A percentile compares a stretch with the other conserved stretches of the same genome.
These are phyloP conservation scores for Hyla sarda DNA, from an alignment of 2,113 vertebrate species.

Conservation along the genomic window DNA sequence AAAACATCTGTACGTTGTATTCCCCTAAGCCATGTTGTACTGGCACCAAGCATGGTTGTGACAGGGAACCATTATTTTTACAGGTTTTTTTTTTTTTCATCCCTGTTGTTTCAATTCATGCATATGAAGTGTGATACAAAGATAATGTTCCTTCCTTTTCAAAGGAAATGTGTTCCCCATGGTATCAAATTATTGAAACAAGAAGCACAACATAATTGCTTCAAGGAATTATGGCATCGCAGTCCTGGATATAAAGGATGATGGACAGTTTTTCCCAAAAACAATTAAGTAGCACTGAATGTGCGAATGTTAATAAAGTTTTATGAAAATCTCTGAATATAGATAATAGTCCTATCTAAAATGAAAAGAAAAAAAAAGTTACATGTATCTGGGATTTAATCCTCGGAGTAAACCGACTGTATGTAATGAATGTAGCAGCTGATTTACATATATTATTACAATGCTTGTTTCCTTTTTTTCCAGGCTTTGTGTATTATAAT, in stretches of 20 bases:
- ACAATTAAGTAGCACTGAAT: conserved; percentile 55
- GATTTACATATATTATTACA: conserved; percentile 29
- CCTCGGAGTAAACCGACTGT: conserved; percentile 25
- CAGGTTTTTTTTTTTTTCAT: conserved; percentile 41
- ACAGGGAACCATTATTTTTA: conserved; percentile 57
- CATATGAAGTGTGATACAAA: conserved; percentile 58
- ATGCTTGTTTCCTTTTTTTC: conserved; percentile 25
- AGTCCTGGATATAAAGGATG: conserved; percentile 45
- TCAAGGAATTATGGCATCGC: conserved; percentile 55
- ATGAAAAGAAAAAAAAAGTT: conserved; percentile 27
- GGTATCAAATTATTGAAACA: conserved; percentile 59
- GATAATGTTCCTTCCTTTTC: conserved; percentile 58
- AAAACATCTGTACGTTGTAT: conserved; percentile 47
- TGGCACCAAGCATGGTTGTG: conserved; percentile 49
- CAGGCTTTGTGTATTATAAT: neutral
- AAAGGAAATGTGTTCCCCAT: conserved; percentile 54
- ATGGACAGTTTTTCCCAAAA: conserved; percentile 57
- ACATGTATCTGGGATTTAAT: conserved; percentile 39
- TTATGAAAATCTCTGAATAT: conserved; percentile 43
- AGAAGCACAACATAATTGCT: conserved; percentile 58
- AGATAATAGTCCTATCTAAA: conserved; percentile 27
- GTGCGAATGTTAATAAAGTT: conserved; percentile 52
- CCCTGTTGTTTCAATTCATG: conserved; percentile 58
- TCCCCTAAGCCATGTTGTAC: conserved; percentile 55
- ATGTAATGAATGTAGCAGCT: conserved; percentile 16